Base-by-base conservation (phyloP, 2,113 vertebrate species). In the Lophochroa leadbeateri region DNA sequence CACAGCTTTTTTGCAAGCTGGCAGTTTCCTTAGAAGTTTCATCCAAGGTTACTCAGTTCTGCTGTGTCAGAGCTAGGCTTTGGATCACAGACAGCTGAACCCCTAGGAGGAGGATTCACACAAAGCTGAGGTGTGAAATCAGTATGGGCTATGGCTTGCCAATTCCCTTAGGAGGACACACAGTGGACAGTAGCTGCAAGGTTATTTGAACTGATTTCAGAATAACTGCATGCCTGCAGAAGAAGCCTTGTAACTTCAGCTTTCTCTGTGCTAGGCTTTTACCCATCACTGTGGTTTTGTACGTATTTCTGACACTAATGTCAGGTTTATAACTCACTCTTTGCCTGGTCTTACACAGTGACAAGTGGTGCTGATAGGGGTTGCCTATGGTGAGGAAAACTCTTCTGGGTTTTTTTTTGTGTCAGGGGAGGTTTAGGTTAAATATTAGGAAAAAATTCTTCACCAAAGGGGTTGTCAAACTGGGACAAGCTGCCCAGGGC, bases 61-160 rank as follows among this genome's bases (percentile, higher is more conserved):
- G 60, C 86, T 91, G 77, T 33, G 86, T 91, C 92, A 94, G 37
- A 94, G 60, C 64, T 47, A 63, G 80, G 83, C 76, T 88, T 83
- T 86, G 68, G 52, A 49, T 80, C 46, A 27, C 92, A 89, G 90
- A 39, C 35, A 85, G 81, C 82, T 93, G 84, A 84, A 91, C 82
- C 82, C 67, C 47, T 68, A 70, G 77, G 55, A 89, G 52, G 64
- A 91, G 61, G 39, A 60, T 94, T 87, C 82, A 19, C 90, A 89
- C 81, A 65, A 60, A 80, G 33, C 82, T 9, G 74, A 93, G 61
- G 82, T 96, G 95, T 95, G 95, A 94, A 91, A 69, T 75, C 70
- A 43, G 79, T 43, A 28, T 53, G 82, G 86, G 75, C 57, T 60
- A 2, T 63, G 47, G 50, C 83, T 47, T 72, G 46, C 83, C 1